Evolutionary conservation across 2,113 vertebrate species (phyloP).

Genomic region (Tachycineta bicolor): DNA sequence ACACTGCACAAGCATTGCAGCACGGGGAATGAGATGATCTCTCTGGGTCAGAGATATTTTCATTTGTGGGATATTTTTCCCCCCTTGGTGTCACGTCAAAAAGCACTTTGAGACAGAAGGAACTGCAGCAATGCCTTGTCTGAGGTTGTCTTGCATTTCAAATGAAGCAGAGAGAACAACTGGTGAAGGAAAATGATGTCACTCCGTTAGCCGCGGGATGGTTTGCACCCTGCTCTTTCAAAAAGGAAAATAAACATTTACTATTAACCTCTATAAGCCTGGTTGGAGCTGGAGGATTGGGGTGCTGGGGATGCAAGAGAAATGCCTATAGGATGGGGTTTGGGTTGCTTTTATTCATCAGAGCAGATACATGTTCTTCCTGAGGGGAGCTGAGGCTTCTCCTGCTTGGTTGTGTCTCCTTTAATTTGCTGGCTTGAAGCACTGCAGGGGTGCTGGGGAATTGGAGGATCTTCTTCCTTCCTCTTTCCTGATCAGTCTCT

Average conservation of each 20-base stretch:
- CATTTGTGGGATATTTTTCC: neutral
- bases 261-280: slow-evolving; percentile 12
- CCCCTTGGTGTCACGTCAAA: neutral
- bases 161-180: neutral
- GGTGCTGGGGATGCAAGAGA: neutral
- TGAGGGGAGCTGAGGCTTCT: neutral
- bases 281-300: neutral
- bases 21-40: neutral
- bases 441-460: neutral
- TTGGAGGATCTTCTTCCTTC: neutral
- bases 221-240: slow-evolving; percentile 24
- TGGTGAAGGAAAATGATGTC: neutral
- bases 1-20: neutral
- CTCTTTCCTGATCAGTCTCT: neutral
- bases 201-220: neutral
- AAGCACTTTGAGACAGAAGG: slow-evolving; percentile 47
- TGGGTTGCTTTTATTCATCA: neutral
- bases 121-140: neutral
- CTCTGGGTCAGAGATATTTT: neutral
- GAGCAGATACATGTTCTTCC: neutral
- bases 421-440: neutral
- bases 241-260: slow-evolving; percentile 59
- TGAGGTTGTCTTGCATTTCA: neutral
- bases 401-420: neutral
- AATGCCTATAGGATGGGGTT: neutral